phyloP scores from a whole-genome alignment of 1,140 invertebrate genomes.

The Calliphora vicina region DNA sequence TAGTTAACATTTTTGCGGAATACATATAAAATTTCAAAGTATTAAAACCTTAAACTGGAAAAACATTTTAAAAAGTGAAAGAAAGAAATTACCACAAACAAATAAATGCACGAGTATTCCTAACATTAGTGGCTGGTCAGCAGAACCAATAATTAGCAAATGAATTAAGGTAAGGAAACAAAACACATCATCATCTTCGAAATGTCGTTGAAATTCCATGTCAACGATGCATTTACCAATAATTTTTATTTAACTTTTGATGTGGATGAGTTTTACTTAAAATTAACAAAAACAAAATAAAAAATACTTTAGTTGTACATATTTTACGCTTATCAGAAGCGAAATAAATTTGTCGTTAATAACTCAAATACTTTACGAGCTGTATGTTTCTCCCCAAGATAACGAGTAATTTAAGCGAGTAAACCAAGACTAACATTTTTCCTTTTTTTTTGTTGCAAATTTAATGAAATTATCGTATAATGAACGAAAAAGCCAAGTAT shows the following conservation, averaged over 20 bases:
- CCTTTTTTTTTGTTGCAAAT: background rate
- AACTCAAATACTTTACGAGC: slow-evolving; percentile 38
- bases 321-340: slow-evolving; percentile 24
- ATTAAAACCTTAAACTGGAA: too few relatives aligned
- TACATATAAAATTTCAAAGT: too few relatives aligned
- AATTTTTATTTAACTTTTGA: background rate
- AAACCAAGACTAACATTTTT: background rate
- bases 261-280: background rate
- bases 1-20: too few relatives aligned
- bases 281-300: background rate
- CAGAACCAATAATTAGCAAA: too few relatives aligned
- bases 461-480: slow-evolving; percentile 6
- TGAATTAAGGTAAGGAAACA: too few relatives aligned
- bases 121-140: too few relatives aligned
- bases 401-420: slow-evolving; percentile 23
- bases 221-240: background rate
- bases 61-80: too few relatives aligned
- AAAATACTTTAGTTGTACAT: background rate
- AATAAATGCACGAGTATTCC: too few relatives aligned
- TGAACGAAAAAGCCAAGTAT: background rate
- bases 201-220: background rate
- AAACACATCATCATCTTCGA: background rate
- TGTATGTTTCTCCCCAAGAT: background rate
- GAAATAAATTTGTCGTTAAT: slow-evolving; percentile 32
- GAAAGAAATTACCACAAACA: too few relatives aligned